phyloP scores from a whole-genome alignment of 2,113 vertebrate genomes.

The Leiothrix lutea region DNA sequence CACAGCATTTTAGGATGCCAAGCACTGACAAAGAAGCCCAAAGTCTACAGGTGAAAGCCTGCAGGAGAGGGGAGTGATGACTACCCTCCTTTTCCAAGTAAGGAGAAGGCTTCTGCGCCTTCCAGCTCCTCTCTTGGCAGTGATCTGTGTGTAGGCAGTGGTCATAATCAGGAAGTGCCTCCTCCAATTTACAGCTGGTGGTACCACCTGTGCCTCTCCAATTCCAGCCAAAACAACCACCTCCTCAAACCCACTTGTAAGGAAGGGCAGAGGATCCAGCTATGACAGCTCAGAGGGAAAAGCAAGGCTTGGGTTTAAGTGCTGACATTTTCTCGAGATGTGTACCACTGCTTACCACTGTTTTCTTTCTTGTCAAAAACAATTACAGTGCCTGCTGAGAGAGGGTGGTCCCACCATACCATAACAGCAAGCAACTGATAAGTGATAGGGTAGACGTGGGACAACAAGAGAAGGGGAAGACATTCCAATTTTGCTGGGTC shows the following conservation, averaged over 20 bases:
- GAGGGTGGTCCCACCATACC: background rate
- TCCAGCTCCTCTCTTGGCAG: slow-evolving; percentile 56
- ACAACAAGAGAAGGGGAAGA: background rate
- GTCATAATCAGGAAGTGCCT: slow-evolving; percentile 69
- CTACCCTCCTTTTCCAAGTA: slow-evolving; percentile 34
- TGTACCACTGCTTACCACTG: background rate
- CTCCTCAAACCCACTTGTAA: slow-evolving; percentile 56
- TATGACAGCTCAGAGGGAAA: slow-evolving; percentile 19
- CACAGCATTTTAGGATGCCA: background rate
- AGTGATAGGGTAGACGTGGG: background rate
- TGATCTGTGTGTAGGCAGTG: slow-evolving; percentile 57
- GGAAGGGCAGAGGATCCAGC: slow-evolving; percentile 52
- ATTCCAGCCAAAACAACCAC: slow-evolving; percentile 70
- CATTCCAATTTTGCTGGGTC: background rate
- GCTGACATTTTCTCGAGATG: slow-evolving; percentile 8
- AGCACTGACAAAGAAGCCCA: background rate
- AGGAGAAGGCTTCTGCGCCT: slow-evolving; percentile 31
- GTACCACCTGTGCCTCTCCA: slow-evolving; percentile 64
- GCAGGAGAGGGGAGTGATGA: background rate
- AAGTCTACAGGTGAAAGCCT: background rate
- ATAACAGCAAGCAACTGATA: accelerated
- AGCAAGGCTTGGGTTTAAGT: background rate
- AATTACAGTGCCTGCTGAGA: background rate
- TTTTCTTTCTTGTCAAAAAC: background rate
- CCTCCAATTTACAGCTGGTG: slow-evolving; percentile 70